Base-by-base conservation (phyloP, 2,797 vertebrate genomes). In the Pipistrellus pygmaeus region DNA sequence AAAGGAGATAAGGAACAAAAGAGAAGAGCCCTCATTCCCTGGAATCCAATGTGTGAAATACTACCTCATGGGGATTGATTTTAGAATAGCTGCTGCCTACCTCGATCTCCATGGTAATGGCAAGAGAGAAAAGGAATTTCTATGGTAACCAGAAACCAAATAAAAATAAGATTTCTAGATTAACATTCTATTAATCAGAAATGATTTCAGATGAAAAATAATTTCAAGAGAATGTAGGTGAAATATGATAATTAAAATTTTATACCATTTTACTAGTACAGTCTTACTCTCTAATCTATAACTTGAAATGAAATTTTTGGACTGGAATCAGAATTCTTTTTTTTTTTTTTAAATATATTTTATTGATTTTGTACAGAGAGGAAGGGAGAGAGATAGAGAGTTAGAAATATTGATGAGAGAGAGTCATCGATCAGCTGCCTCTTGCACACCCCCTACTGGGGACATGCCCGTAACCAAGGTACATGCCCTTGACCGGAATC, bases 181-280 rank as follows among this genome's bases (percentile, higher is more conserved):
- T 94, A 96, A 80, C 15, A 68, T 73, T 71, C 10, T 12, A 72
- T 72, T 94, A 93, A 72, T 55, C 35, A 91, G 30, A 75, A 60
- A 6, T 73, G 12, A 90, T 25, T 85, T 90, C 1, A 18, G 15
- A 32, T 8, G 69, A 82, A 18, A 93, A 48, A 94, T 62, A 78
- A 55, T 1, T 71, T 81, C 27, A 51, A 51, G 3, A 83, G 41
- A 85, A 2, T 41, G 0, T 20, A 80, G 46, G 27, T 66, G 10
- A n/a, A 86, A 78, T 82, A 62, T 35, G 4, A n/a, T 55, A 62
- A 64, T 87, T 68, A 85, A 69, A 6, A 64, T 73, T 72, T 90
- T 87, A 80, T 53, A 55, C 2, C 27, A 35, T 53, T 85, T 78
- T 48, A 57, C 5, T 41, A 30, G 4, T 13, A 51, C 2, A 60